A percentile compares a stretch with the other conserved stretches of the same genome.
Conservation (phyloP, 2,797 vertebrate species). For the Cephalopachus bancanus region DNA sequence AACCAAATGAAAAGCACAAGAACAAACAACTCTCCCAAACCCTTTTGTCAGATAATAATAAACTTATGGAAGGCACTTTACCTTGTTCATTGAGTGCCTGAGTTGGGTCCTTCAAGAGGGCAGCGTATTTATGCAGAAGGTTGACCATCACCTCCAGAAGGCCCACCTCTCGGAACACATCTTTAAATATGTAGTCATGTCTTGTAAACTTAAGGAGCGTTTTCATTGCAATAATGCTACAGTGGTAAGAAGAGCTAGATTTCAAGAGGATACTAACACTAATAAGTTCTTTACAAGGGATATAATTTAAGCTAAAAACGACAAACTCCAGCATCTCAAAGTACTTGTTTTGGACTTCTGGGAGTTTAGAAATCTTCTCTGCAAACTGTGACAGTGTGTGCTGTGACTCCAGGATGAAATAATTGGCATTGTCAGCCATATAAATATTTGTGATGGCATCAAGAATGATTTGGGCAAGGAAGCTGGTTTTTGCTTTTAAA, state of each 20-base stretch:
- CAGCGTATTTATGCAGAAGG: constrained; percentile 98
- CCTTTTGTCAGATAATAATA: not conserved
- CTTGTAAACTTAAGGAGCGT: constrained; percentile 95
- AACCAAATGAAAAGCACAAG: constrained; percentile 3
- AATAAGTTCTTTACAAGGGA: constrained; percentile 99
- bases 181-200: constrained; percentile 97
- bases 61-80: constrained; percentile 81
- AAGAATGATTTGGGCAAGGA: constrained; percentile 95
- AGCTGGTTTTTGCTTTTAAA: constrained; percentile 95
- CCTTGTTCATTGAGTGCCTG: constrained; percentile 94
- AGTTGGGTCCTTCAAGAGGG: constrained; percentile 96
- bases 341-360: constrained; percentile 96
- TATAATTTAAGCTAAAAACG: constrained; percentile 98
- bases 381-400: constrained; percentile 98
- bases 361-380: constrained; percentile 95
- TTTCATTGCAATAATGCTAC: constrained; percentile 95
- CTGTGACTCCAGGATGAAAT: constrained; percentile 98
- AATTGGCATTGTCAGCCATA: constrained; percentile 96
- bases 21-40: not conserved
- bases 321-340: constrained; percentile 98
- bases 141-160: constrained; percentile 99
- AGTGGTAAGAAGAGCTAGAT: constrained; percentile 94
- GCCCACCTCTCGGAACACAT: constrained; percentile 98
- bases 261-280: constrained; percentile 98
- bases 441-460: constrained; percentile 98